These are phyloP conservation scores for Philhelius pedissequus DNA, from an alignment of 2,888 invertebrate species.

Conservation along the genomic window DNA sequence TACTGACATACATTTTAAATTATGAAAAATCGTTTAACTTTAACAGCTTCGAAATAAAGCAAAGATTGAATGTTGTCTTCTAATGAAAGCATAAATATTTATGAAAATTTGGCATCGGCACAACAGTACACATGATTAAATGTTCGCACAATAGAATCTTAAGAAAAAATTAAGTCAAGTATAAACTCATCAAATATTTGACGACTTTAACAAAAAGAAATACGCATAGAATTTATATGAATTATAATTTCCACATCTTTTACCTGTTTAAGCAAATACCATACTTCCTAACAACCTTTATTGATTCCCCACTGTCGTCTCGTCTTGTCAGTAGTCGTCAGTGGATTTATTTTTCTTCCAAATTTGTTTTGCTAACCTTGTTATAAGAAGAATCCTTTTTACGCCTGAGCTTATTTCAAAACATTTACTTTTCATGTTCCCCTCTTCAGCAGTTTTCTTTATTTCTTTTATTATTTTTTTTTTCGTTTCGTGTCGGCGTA, in stretches of 20 bases:
- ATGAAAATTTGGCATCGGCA: neutral
- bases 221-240: neutral
- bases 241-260: neutral
- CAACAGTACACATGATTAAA: neutral
- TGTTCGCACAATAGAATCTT: neutral
- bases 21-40: neutral
- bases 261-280: neutral
- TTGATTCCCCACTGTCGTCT: slow-evolving; percentile 18
- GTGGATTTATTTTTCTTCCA: neutral
- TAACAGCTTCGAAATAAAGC: neutral
- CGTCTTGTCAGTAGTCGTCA: too few relatives aligned
- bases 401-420: slow-evolving; percentile 38
- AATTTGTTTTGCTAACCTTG: slow-evolving; percentile 21
- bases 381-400: slow-evolving; percentile 12
- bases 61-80: neutral
- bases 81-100: neutral
- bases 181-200: neutral
- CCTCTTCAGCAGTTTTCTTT: neutral
- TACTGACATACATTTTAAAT: neutral
- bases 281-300: neutral
- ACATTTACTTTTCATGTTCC: slow-evolving; percentile 22
- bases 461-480: neutral
- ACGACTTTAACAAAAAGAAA: neutral
- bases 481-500: too few relatives aligned
- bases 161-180: neutral